Evolutionary conservation across 2,797 vertebrate species (phyloP).

Genomic region (Microctenopoma lineatum): DNA sequence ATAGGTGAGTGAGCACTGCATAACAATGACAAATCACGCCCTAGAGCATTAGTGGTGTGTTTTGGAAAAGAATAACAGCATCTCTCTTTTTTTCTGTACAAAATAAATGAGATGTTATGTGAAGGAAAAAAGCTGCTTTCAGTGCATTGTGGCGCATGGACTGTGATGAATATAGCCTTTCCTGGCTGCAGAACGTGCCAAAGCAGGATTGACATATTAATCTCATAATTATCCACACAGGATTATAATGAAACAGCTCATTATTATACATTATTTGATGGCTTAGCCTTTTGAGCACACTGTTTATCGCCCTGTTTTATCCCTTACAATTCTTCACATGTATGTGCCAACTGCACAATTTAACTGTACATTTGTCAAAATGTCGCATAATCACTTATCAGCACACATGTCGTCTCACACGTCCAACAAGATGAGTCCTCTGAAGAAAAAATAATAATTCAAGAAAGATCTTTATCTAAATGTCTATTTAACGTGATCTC

Average conservation of each 20-base stretch:
- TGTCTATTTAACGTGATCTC: not conserved
- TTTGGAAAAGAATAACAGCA: slow-evolving; percentile 76
- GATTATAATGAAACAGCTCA: slow-evolving; percentile 80
- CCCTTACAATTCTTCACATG: slow-evolving; percentile 35
- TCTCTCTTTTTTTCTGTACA: slow-evolving; percentile 65
- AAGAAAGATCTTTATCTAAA: not conserved
- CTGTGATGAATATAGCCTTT: slow-evolving; percentile 65
- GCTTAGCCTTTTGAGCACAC: slow-evolving; percentile 64
- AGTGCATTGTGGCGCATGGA: slow-evolving; percentile 42
- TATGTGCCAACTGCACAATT: slow-evolving; percentile 29
- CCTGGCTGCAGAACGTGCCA: slow-evolving; percentile 71
- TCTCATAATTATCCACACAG: slow-evolving; percentile 81
- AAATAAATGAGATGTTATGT: slow-evolving; percentile 74
- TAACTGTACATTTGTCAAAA: slow-evolving; percentile 24
- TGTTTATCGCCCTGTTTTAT: slow-evolving; percentile 59
- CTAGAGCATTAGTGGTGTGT: slow-evolving; percentile 78
- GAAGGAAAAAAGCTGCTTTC: slow-evolving; percentile 51
- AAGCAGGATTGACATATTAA: slow-evolving; percentile 80
- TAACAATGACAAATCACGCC: slow-evolving; percentile 87
- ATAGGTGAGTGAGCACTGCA: slow-evolving; percentile 85
- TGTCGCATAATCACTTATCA: slow-evolving; percentile 15
- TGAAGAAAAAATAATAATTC: not conserved
- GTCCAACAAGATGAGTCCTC: not conserved
- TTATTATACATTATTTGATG: slow-evolving; percentile 80
- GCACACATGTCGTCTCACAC: not conserved